phyloP scores from a whole-genome alignment of 2,888 invertebrate species.

The Allygus modestus region DNA sequence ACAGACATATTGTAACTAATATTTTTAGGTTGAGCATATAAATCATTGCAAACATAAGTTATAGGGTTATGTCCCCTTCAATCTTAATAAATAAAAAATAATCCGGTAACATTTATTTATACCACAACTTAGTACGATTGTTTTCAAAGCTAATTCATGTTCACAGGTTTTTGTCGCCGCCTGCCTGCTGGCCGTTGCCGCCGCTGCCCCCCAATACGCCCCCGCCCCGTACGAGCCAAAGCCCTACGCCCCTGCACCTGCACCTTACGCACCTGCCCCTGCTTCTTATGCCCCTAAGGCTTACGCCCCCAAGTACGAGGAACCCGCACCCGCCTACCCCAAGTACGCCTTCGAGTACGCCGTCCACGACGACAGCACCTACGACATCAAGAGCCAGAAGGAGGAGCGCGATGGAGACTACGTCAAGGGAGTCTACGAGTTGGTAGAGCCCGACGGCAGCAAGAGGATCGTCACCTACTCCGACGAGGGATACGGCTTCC shows the following conservation, averaged over 20 bases:
- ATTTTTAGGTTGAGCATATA: too few relatives aligned
- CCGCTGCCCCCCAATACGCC: slow-evolving; percentile 73
- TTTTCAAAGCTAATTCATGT: not conserved
- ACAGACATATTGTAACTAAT: too few relatives aligned
- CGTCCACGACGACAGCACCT: slow-evolving; percentile 69
- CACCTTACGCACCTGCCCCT: not conserved
- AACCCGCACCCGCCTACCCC: slow-evolving; percentile 46
- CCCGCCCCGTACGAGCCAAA: slow-evolving; percentile 73
- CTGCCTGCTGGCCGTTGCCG: slow-evolving; percentile 75
- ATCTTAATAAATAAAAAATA: too few relatives aligned
- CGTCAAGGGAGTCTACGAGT: slow-evolving; percentile 69
- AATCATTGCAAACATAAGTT: too few relatives aligned
- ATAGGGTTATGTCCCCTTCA: too few relatives aligned
- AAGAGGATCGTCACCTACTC: slow-evolving; percentile 67
- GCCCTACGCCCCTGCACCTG: slow-evolving; percentile 41
- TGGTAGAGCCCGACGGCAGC: slow-evolving; percentile 63
- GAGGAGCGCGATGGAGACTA: slow-evolving; percentile 69
- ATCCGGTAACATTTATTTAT: too few relatives aligned
- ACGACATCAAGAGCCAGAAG: slow-evolving; percentile 70
- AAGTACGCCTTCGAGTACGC: slow-evolving; percentile 60
- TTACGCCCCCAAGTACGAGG: slow-evolving; percentile 13
- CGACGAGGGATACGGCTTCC: slow-evolving; percentile 71
- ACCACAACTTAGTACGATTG: too few relatives aligned
- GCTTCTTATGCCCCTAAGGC: not conserved
- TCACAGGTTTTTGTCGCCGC: slow-evolving; percentile 76